Percentiles rank a stretch among this genome's conserved stretches.
These are phyloP conservation scores for Gryllus bimaculatus DNA, from an alignment of 1,140 invertebrate genomes.

Conservation along the genomic window DNA sequence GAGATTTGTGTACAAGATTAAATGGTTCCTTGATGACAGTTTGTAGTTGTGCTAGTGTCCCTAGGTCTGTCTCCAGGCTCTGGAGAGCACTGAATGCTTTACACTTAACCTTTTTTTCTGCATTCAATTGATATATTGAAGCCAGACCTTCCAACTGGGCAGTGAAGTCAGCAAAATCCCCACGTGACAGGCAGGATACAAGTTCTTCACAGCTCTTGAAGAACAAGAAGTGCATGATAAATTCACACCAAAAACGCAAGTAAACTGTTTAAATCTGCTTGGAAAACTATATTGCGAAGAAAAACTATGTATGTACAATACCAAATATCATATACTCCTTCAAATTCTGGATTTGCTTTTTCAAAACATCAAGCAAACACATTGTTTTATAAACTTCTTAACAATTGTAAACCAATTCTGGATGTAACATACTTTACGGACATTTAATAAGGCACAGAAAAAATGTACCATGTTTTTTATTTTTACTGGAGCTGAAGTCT, in stretches of 20 bases:
- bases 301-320: neutral
- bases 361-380: too few relatives aligned
- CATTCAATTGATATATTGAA: slow-evolving; percentile 87
- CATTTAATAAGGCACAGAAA: too few relatives aligned
- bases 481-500: too few relatives aligned
- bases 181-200: slow-evolving; percentile 62
- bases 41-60: slow-evolving; percentile 68
- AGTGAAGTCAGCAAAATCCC: slow-evolving; percentile 89
- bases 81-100: slow-evolving; percentile 88
- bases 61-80: slow-evolving; percentile 85
- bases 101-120: slow-evolving; percentile 88
- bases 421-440: too few relatives aligned
- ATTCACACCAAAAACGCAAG: neutral
- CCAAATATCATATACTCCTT: too few relatives aligned
- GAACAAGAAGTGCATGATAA: neutral
- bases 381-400: too few relatives aligned
- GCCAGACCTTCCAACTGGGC: slow-evolving; percentile 82
- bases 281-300: neutral
- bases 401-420: too few relatives aligned
- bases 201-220: slow-evolving; percentile 78
- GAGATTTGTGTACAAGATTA: slow-evolving; percentile 79
- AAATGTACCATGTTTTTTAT: too few relatives aligned
- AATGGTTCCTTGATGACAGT: slow-evolving; percentile 75
- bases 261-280: neutral
- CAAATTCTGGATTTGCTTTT: too few relatives aligned